Conservation (phyloP, 2,888 invertebrate species). For the Drosophila tripunctata region DNA sequence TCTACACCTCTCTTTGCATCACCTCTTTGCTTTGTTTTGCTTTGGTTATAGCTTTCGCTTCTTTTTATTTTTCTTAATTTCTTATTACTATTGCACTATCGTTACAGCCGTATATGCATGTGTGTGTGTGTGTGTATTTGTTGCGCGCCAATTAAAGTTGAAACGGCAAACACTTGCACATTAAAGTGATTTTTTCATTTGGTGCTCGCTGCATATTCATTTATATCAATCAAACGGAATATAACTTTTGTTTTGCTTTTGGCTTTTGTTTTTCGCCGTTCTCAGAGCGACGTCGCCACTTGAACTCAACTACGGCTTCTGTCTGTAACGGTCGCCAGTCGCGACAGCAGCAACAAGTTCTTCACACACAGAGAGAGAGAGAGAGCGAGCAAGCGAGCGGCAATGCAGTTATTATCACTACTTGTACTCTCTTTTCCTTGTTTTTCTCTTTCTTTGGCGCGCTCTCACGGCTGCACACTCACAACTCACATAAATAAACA, state of each 20-base stretch:
- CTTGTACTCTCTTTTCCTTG: slow-evolving; percentile 16
- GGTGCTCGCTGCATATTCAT: slow-evolving; percentile 66
- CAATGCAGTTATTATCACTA: slow-evolving; percentile 64
- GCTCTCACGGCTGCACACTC: slow-evolving; percentile 37
- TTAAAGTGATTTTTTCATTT: slow-evolving; percentile 49
- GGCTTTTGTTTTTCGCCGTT: slow-evolving; percentile 37
- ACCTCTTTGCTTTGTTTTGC: slow-evolving; percentile 39
- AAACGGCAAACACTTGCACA: slow-evolving; percentile 49
- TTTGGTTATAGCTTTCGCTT: slow-evolving; percentile 38
- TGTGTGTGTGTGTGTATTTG: slow-evolving; percentile 23
- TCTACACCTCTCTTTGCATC: slow-evolving; percentile 21
- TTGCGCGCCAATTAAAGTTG: slow-evolving; percentile 56
- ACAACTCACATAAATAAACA: slow-evolving; percentile 24
- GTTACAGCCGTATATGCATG: slow-evolving; percentile 19
- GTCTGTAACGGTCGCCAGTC: slow-evolving; percentile 45
- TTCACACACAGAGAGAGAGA: background rate
- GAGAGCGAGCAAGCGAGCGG: slow-evolving; percentile 30
- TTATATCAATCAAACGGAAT: slow-evolving; percentile 65
- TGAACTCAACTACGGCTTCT: slow-evolving; percentile 76
- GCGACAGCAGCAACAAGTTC: slow-evolving; percentile 46
- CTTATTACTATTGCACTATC: slow-evolving; percentile 36
- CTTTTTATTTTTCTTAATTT: slow-evolving; percentile 30
- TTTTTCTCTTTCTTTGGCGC: slow-evolving; percentile 32
- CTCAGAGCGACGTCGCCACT: slow-evolving; percentile 63
- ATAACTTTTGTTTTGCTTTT: slow-evolving; percentile 40